Base-by-base conservation (phyloP, 2,888 invertebrate genomes). In the Tetramorium bicarinatum region DNA sequence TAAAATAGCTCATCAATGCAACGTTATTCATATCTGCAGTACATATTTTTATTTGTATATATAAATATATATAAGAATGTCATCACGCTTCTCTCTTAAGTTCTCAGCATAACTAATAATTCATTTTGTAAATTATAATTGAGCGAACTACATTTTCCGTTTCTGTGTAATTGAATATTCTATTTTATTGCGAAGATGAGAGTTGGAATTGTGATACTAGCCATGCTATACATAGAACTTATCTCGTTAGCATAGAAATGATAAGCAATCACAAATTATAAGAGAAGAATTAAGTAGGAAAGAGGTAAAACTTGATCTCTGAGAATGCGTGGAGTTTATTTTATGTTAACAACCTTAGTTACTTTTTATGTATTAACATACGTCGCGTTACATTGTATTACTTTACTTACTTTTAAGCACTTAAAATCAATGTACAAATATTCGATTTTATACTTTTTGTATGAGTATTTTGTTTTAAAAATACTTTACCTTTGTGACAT, bases 401-500 rank as follows among this genome's bases (percentile, higher is more conserved):
- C 90, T 89, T 89, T 89, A 67, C 18, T 25, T 47, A 66, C 1
- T 67, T 67, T 82, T 85, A 86, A 88, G 90, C 92, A 91, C 89
- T 91, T 34, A 34, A 92, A 85, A 90, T 91, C 85, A 88, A 92
- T 93, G 93, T 93, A 93, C 92, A 94, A 93, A 93, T 91, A 87
- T 91, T 87, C 86, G 61, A 91, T 93, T 93, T 93, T 93, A 92
- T 92, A 91, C 90, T 86, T 93, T 93, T 91, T 91, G 90, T 90
- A 90, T 87, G 87, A 94, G 94, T 94, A 94, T 94, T 94, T 94
- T 94, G 94, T 94, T 94, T 93, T 94, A 94, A 93, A 94, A 94
- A 94, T 94, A 94, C 94, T 93, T 94, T 87, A 87, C 88, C 90
- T 87, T 85, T 85, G 87, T 69, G 80, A 87, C 80, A 86, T 84